phyloP scores from a whole-genome alignment of 2,113 vertebrate species.

The Abramis brama region DNA sequence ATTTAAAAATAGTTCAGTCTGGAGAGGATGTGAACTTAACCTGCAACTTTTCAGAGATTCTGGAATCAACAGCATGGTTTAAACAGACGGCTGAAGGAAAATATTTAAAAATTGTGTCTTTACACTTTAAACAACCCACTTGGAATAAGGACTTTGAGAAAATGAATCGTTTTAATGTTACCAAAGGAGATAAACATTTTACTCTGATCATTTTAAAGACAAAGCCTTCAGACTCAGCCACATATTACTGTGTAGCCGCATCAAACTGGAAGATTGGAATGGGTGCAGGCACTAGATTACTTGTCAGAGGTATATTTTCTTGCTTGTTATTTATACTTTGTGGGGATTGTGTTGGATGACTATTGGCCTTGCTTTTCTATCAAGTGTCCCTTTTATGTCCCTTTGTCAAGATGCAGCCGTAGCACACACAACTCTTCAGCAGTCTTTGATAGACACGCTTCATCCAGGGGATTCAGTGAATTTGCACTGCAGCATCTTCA shows the following conservation, averaged over 20 bases:
- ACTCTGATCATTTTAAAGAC: slow-evolving; percentile 36
- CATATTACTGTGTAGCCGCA: slow-evolving; percentile 35
- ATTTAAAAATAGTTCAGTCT: background rate
- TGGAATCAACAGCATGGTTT: slow-evolving; percentile 26
- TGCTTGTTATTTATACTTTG: background rate
- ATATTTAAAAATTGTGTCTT: background rate
- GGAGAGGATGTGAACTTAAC: slow-evolving; percentile 11
- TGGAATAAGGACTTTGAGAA: slow-evolving; percentile 21
- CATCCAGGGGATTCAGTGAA: slow-evolving; percentile 42
- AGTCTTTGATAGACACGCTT: slow-evolving; percentile 23
- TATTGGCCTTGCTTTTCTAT: background rate
- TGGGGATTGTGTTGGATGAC: background rate
- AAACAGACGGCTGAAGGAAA: slow-evolving; percentile 39
- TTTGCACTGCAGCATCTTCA: slow-evolving; percentile 50
- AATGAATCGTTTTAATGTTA: background rate
- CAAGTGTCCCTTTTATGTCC: background rate
- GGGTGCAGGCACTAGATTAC: slow-evolving; percentile 27
- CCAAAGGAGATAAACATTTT: background rate
- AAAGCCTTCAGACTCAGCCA: slow-evolving; percentile 30
- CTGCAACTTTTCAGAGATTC: background rate
- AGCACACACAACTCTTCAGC: background rate
- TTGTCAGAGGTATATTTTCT: slow-evolving; percentile 31
- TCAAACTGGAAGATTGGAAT: slow-evolving; percentile 10
- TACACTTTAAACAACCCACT: background rate
- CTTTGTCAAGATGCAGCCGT: background rate